Evolutionary conservation across 2,113 vertebrate genomes (phyloP).

Genomic region (Trichechus manatus): DNA sequence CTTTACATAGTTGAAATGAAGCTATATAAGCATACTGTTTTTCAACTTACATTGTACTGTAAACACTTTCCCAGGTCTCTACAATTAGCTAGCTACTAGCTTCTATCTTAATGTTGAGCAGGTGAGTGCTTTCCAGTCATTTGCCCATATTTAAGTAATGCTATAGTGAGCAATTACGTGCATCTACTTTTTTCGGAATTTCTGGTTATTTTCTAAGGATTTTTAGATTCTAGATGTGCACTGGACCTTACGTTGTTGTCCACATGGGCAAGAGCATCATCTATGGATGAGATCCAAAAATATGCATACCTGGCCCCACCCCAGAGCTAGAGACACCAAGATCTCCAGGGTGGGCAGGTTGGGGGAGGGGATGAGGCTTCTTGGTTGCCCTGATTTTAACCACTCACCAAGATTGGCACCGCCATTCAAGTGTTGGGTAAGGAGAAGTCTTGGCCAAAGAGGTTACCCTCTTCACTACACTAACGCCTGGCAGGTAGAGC

Average conservation of each 20-base stretch:
- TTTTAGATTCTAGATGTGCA: not conserved
- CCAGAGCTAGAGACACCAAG: not conserved
- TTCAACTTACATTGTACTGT: not conserved
- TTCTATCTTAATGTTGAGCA: not conserved
- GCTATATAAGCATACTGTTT: not conserved
- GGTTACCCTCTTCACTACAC: accelerated
- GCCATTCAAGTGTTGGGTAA: not conserved
- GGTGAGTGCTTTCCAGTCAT: not conserved
- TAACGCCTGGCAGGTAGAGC: not conserved
- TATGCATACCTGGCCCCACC: not conserved
- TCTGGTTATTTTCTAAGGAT: not conserved
- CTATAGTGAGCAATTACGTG: not conserved
- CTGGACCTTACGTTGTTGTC: not conserved
- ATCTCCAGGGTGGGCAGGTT: not conserved
- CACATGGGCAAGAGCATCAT: not conserved
- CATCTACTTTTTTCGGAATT: not conserved
- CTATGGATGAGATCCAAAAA: not conserved
- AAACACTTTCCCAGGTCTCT: not conserved
- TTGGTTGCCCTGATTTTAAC: not conserved
- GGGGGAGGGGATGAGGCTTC: accelerated
- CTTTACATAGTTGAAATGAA: not conserved
- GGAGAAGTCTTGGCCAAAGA: not conserved
- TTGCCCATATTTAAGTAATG: not conserved
- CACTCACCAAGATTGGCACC: not conserved
- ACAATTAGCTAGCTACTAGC: not conserved